Evolutionary conservation across 2,797 vertebrate species (phyloP).

Genomic region (Carcharodon carcharias): DNA sequence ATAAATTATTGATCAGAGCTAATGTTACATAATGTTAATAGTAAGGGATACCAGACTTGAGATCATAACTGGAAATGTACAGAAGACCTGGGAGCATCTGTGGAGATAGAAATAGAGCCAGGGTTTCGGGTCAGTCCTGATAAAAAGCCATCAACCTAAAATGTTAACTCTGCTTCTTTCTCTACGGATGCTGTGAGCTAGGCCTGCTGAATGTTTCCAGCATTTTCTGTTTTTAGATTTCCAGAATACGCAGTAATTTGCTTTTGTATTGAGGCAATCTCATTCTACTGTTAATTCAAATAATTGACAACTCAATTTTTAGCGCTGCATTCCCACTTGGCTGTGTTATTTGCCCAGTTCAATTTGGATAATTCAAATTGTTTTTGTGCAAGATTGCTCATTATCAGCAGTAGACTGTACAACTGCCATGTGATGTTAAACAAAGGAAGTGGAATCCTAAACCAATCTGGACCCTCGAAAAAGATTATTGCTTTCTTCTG

Average conservation of each 20-base stretch:
- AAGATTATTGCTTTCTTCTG: background rate
- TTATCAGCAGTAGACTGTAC: background rate
- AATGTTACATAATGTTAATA: background rate
- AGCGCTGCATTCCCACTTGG: background rate
- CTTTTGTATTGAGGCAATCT: background rate
- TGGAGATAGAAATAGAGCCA: background rate
- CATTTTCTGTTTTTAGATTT: background rate
- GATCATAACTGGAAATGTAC: background rate
- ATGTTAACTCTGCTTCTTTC: background rate
- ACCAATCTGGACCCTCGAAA: background rate
- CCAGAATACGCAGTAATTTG: background rate
- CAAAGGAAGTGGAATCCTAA: background rate
- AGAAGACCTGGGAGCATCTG: background rate
- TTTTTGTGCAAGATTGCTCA: background rate
- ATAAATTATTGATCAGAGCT: slow-evolving; percentile 11
- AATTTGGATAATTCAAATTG: background rate
- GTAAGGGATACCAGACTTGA: background rate
- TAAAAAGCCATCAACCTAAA: background rate
- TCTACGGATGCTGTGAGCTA: background rate
- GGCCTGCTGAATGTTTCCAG: background rate
- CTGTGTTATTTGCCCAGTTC: background rate
- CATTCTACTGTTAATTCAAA: background rate
- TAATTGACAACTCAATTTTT: background rate
- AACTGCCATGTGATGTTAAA: background rate
- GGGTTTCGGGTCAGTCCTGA: background rate